Base-by-base conservation (phyloP, 1,140 invertebrate genomes). In the Mya arenaria region DNA sequence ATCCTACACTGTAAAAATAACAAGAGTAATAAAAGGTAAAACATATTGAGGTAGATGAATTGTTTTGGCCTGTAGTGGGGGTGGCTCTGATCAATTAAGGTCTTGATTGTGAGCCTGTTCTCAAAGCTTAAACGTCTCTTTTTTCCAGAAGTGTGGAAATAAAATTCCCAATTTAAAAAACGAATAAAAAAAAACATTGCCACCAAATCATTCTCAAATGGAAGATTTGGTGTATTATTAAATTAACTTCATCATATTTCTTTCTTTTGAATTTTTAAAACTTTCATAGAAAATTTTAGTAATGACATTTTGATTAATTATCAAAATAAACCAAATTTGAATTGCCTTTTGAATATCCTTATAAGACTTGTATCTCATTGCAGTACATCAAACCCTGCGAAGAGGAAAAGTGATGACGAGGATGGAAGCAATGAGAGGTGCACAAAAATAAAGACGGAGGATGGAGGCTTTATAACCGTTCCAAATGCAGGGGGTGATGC, bases 361-460 rank as follows among this genome's bases (percentile, higher is more conserved):
- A 52, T 52, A 23, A 17, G 25, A 52, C 19, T 10, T 23, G 19
- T 3, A 52, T 52, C 25, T 3, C 25, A 23, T 52, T 52, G 19
- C 25, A 52, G 48, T 23, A n/a, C 48, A 23, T 52, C 48, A n/a
- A 52, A 52, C 25, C 56, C 73, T 13, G 19, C 4, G 4, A 75
- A 75, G 48, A 1, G 73, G 34, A 75, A 75, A 30, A 75, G 73
- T 44, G 32, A 34, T 13, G 25, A 15, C 0, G 62, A 41, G 10
- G 73, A 75, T 75, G 73, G 41, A 44, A 75, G 73, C 39, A 65
- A 52, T 36, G 60, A 30, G 34, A 75, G 62, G 44, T 37, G 62
- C 5, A 39, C 60, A 17, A 75, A 48, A 44, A 60, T 79, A 17
- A 79, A 79, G 34, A 79, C 63, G 4, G 75, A 79, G 32, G 75